Conservation (phyloP, 2,888 invertebrate species). For the Calliopum simillimum region DNA sequence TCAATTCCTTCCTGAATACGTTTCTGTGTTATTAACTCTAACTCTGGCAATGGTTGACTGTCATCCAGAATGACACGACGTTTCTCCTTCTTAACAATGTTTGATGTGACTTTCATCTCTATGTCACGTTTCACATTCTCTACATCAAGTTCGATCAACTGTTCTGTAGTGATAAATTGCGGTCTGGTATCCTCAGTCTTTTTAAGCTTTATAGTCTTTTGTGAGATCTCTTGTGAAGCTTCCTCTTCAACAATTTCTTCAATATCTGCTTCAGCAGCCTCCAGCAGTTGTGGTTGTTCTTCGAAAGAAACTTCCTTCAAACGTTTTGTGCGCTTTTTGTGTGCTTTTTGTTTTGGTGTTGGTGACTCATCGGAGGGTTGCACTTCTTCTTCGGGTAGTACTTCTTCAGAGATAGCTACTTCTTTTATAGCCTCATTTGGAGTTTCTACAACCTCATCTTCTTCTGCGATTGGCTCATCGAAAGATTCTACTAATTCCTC, state of each 20-base stretch:
- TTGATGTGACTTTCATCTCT: slow-evolving; percentile 70
- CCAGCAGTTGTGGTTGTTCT: slow-evolving; percentile 61
- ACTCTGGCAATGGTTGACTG: slow-evolving; percentile 71
- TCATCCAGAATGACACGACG: slow-evolving; percentile 69
- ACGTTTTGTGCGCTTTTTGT: slow-evolving; percentile 64
- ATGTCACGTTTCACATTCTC: slow-evolving; percentile 70
- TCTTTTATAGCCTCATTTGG: slow-evolving; percentile 60
- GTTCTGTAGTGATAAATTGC: slow-evolving; percentile 63
- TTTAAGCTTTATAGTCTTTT: slow-evolving; percentile 68
- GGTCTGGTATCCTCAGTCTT: slow-evolving; percentile 66
- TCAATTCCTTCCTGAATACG: slow-evolving; percentile 70
- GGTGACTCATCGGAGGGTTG: slow-evolving; percentile 52
- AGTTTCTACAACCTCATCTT: slow-evolving; percentile 60
- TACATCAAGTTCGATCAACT: slow-evolving; percentile 63
- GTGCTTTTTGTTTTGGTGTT: slow-evolving; percentile 61
- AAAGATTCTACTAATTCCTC: slow-evolving; percentile 64
- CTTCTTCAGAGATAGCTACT: slow-evolving; percentile 63
- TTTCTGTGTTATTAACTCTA: slow-evolving; percentile 73
- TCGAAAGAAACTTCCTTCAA: slow-evolving; percentile 62
- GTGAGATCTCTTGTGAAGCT: slow-evolving; percentile 65
- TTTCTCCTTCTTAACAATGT: slow-evolving; percentile 68
- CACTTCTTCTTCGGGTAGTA: slow-evolving; percentile 61
- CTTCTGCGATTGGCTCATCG: slow-evolving; percentile 62
- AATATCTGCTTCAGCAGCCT: slow-evolving; percentile 59
- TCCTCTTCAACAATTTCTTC: slow-evolving; percentile 60